Evolutionary conservation across 2,797 vertebrate genomes (phyloP), one percentile per base, ranked within the genome.

Genomic region (Chelon auratus): DNA sequence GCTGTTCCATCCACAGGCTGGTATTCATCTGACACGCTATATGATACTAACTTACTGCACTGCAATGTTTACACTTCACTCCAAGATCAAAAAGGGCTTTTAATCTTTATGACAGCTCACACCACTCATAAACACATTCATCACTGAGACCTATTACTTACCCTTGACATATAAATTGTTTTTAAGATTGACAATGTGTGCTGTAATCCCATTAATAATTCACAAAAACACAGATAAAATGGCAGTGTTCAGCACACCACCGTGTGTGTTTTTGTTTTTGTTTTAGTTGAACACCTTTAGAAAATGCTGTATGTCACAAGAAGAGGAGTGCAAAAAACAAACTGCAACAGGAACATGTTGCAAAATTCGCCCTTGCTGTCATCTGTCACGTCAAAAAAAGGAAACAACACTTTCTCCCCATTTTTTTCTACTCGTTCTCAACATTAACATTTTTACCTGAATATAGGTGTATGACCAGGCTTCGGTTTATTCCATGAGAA

Each of bases 401-500:
- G 26, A 43, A 51, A 39, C 2, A 1, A 43, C 14, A 43, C 13
- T 1, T 42, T 42, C 15, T 42, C 15, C 40, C 40, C 13, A 42
- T 14, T 42, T 10, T 58, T 48, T 63, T 51, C 4, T 39, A 20
- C 10, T 26, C 24, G 24, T 26, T 26, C 24, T 26, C 24, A 26
- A 26, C 24, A 26, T 26, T 26, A 50, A 40, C 7, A 40, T 5
- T 89, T 92, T 93, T 95, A 99, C 98, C 98, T 97, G 95, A 99
- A 99, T 91, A 99, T 95, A 63, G 98, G 98, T 48, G 97, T 97
- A 68, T 99, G 97, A 76, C 98, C 97, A 73, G 97, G 97, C 89
- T 99, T 99, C 87, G 97, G 97, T 95, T 99, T 99, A 95, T 95
- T 99, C 98, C 98, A 99, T 40, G 96, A 96, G 93, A 99, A 99